Base-by-base conservation (phyloP, 2,113 vertebrate species). In the Dendropsophus ebraccatus region DNA sequence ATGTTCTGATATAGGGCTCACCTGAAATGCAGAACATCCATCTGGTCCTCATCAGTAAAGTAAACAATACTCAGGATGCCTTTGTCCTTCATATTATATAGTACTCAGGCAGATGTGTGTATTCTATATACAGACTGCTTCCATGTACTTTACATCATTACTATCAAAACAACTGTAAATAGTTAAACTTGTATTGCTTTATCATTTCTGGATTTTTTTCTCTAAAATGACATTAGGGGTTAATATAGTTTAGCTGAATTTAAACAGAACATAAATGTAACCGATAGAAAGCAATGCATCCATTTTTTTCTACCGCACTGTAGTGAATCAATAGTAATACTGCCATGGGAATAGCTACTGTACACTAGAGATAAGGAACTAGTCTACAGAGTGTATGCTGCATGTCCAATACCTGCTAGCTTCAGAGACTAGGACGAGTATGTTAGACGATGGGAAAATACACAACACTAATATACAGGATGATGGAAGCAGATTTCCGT, bases 281-380 rank as follows among this genome's bases (percentile, higher is more conserved):
- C 32, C 5, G 17, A 37, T 21, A 35, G 65, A 69, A 69, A 69
- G 65, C 65, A 69, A 69, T 37, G 32, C 21, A 69, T 69, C 65
- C 65, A 69, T 5, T 69, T 41, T 69, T 21, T 69, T 69, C 65
- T 35, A 69, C 30, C 21, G 32, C 14, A 30, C 30, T 37, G 17
- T 69, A 69, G 65, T 35, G 30, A n/a, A 69, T 69, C 65, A 69
- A 69, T 69, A 69, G 14, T 69, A 35, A 28, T 69, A 28, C 30
- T 32, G 65, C 5, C 17, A 69, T 35, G 30, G 65, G 25, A 69
- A 21, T 35, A 69, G 65, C 65, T 69, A 69, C 65, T 69, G 65
- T 69, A 19, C 65, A 69, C 30, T 9, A 21, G 30, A 69, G 65
- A 69, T 69, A 69, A 69, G 58, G 11, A 62, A 62, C 25, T 28